Conservation (phyloP, 2,113 vertebrate genomes). For the Pomatorhinus ruficollis region DNA sequence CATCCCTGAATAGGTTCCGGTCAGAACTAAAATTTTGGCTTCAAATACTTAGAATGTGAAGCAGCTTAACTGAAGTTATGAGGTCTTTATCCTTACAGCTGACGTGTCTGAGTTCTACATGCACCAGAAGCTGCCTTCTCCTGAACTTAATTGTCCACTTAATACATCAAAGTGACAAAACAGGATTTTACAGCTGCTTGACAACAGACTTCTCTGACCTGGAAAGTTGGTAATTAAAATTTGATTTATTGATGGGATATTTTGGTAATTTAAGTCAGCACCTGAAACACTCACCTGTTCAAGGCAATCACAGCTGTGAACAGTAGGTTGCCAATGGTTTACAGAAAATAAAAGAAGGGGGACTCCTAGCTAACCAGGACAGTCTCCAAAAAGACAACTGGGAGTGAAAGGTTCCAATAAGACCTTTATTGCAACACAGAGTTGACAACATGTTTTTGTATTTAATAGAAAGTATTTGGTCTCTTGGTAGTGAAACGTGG, state of each 20-base stretch:
- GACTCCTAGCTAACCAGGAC: background rate
- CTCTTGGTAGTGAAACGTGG: conserved; percentile 99
- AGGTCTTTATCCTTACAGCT: background rate
- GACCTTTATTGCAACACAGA: conserved; percentile 77
- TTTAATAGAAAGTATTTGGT: conserved; percentile 96
- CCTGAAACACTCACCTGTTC: background rate
- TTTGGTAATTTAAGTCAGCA: background rate
- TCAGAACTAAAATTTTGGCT: background rate
- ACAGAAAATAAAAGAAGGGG: background rate
- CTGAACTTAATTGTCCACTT: background rate
- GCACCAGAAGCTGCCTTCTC: background rate
- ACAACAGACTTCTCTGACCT: background rate
- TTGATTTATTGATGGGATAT: background rate
- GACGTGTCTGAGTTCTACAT: background rate
- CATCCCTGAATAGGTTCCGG: background rate
- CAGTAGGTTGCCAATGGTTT: background rate
- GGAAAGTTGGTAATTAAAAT: background rate
- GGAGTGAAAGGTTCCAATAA: background rate
- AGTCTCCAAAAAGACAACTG: background rate
- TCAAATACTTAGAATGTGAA: background rate
- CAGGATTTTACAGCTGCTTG: fast-evolving
- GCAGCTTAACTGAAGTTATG: background rate
- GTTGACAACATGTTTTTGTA: background rate
- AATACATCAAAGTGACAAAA: background rate
- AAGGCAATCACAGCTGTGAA: background rate